phyloP scores from a whole-genome alignment of 1,140 invertebrate genomes.

The Drosophila nigromelanica region DNA sequence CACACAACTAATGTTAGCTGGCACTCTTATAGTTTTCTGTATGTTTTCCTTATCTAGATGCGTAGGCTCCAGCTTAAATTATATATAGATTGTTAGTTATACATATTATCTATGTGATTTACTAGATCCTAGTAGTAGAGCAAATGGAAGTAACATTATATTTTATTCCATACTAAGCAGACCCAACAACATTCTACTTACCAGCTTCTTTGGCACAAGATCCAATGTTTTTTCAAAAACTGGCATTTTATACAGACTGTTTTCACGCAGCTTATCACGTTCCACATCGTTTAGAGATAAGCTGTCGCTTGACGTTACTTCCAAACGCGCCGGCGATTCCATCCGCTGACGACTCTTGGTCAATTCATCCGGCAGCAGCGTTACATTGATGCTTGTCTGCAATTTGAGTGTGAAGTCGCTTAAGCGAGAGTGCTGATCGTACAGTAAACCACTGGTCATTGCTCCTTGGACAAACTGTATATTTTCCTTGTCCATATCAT shows the following conservation, averaged over 20 bases:
- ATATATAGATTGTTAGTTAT: background rate
- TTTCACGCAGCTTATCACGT: conserved; percentile 31
- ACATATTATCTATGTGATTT: too few species aligned
- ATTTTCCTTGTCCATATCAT: conserved; percentile 53
- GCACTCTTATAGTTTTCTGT: background rate
- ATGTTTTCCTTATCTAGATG: conserved; percentile 15
- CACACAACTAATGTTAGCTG: conserved; percentile 3
- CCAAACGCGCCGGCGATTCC: conserved; percentile 10
- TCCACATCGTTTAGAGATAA: conserved; percentile 31
- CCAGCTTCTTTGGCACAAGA: conserved; percentile 39
- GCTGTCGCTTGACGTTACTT: conserved; percentile 9
- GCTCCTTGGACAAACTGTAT: background rate
- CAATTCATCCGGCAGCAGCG: conserved; percentile 53
- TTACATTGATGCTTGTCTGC: conserved; percentile 60
- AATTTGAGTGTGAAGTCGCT: conserved; percentile 44
- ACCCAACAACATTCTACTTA: background rate
- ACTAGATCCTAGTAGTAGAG: too few species aligned
- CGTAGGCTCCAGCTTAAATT: conserved; percentile 15
- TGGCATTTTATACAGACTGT: conserved; percentile 9
- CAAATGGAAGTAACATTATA: too few species aligned
- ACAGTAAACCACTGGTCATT: conserved; percentile 1
- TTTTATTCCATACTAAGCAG: too few species aligned
- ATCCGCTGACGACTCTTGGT: background rate
- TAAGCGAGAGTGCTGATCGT: conserved; percentile 18
- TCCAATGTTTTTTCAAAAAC: conserved; percentile 57